Evolutionary conservation across 2,888 invertebrate species (phyloP), one percentile per base, ranked within the genome.

Genomic region (Hylaea fasciaria): DNA sequence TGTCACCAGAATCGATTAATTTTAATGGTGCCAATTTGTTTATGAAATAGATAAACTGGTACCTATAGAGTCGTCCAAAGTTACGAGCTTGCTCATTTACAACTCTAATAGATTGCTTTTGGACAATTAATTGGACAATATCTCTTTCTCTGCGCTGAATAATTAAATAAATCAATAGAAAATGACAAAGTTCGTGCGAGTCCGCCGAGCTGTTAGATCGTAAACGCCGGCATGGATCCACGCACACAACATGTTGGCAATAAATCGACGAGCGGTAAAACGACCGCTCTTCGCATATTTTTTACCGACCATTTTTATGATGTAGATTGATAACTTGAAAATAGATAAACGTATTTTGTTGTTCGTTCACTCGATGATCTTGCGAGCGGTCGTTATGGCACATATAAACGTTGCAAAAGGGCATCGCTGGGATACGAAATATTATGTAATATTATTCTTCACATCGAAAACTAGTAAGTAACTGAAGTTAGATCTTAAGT

Each of bases 21-120:
- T 64, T 68, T 71, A 71, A 71, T 71, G 55, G 66, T 56, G 57
- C 64, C 72, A 69, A 73, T 73, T 72, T 72, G 65, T 72, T 49
- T 46, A 62, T 39, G 40, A 58, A 46, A 55, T 44, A 60, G 32
- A 61, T 66, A 64, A 74, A 75, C 70, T 66, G 65, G 71, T 72
- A n/a, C n/a, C n/a, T n/a, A 77, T 73, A 66, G 65, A 73, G 73
- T 62, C 57, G 64, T 73, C 57, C 35, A 50, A 61, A 53, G 45
- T 58, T 54, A 58, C 55, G 62, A 52, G 48, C 43, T 13, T 46
- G 50, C 67, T 70, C 66, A 67, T 71, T 74, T 65, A 55, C 66
- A 68, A 70, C 64, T 54, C 62, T 65, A 67, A 71, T 71, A 67
- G 53, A 48, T 58, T 56, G 50, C 41, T 14, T 49, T 62, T 50